Evolutionary conservation across 2,888 invertebrate species (phyloP).

Genomic region (Drosophila algonquin): DNA sequence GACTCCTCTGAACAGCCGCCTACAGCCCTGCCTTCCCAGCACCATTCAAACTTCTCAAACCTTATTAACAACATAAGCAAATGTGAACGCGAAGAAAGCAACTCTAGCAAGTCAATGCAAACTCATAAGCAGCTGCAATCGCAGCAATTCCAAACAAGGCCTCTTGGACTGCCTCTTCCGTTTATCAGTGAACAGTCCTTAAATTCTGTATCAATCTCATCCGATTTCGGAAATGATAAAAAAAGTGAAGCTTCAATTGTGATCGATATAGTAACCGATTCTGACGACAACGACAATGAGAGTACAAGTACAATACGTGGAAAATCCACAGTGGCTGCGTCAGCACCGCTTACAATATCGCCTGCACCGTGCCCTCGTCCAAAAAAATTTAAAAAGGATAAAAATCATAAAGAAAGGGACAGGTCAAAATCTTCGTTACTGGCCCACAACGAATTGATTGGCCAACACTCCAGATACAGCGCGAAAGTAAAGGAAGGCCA

Average conservation of each 20-base stretch:
- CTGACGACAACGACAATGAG: slow-evolving; percentile 70
- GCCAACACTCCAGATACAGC: slow-evolving; percentile 22
- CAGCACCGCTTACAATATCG: slow-evolving; percentile 4
- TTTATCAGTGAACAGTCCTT: slow-evolving; percentile 64
- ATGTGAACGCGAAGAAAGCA: slow-evolving; percentile 38
- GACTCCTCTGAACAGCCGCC: slow-evolving; percentile 28
- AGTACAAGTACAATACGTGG: not conserved
- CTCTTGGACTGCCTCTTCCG: slow-evolving; percentile 26
- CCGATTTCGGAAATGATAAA: slow-evolving; percentile 27
- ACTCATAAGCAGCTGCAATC: slow-evolving; percentile 8
- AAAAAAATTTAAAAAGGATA: slow-evolving; percentile 75
- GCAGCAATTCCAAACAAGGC: slow-evolving; percentile 8
- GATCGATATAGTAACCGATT: slow-evolving; percentile 82
- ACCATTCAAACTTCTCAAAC: slow-evolving; percentile 49
- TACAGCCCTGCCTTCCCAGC: slow-evolving; percentile 8
- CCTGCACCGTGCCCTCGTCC: slow-evolving; percentile 22
- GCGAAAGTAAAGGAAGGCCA: slow-evolving; percentile 52
- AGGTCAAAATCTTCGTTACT: slow-evolving; percentile 17
- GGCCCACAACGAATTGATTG: slow-evolving; percentile 25
- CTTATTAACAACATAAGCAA: slow-evolving; percentile 40
- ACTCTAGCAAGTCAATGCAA: slow-evolving; percentile 13
- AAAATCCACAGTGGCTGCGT: not conserved
- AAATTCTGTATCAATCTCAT: slow-evolving; percentile 57
- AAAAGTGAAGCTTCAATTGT: slow-evolving; percentile 64
- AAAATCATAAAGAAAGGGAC: slow-evolving; percentile 64